Conservation (phyloP, 1,140 invertebrate genomes). For the Tetragonula clypearis region DNA sequence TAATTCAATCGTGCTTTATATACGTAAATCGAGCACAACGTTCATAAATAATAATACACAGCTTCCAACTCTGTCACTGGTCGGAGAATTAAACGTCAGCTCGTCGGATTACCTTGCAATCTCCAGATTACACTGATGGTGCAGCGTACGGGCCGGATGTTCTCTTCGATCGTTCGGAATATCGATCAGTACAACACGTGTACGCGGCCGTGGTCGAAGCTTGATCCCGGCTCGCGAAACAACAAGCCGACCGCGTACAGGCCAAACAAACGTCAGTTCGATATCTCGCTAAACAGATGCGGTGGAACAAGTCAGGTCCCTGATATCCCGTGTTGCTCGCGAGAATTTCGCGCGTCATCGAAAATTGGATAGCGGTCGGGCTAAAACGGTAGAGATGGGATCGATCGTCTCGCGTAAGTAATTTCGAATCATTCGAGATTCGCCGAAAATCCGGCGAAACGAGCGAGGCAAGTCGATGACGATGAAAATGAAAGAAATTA, state of each 20-base stretch:
- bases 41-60: neutral
- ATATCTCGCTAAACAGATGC: constrained; percentile 40
- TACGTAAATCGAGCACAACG: neutral
- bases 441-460: too few species aligned
- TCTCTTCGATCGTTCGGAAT: neutral
- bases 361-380: constrained; percentile 36
- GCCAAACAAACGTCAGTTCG: constrained; percentile 22
- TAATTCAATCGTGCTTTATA: neutral
- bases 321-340: neutral
- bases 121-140: constrained; percentile 20
- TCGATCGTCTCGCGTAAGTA: too few species aligned
- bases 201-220: neutral
- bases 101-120: constrained; percentile 22
- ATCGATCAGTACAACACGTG: neutral
- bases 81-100: neutral
- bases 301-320: neutral
- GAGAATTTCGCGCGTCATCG: constrained; percentile 18
- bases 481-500: too few species aligned
- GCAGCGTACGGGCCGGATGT: neutral
- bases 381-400: too few species aligned
- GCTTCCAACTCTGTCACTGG: too few species aligned
- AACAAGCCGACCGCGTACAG: neutral
- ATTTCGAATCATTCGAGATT: too few species aligned
- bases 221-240: neutral
- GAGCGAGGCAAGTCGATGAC: too few species aligned